Evolutionary conservation across 2,113 vertebrate species (phyloP).

Genomic region (Andinoacara biseriatus): DNA sequence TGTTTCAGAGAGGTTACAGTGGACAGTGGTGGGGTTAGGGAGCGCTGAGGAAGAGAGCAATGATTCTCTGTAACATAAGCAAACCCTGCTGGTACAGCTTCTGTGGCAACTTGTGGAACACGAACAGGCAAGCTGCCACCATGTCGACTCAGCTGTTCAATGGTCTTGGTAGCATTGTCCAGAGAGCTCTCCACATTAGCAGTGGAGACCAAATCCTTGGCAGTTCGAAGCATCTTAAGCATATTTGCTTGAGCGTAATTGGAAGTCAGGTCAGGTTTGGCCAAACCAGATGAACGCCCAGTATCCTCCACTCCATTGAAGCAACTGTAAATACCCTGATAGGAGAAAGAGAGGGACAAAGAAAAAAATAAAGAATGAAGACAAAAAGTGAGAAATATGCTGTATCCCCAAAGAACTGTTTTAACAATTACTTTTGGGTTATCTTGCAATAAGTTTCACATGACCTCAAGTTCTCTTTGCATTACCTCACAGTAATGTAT

Average conservation of each 20-base stretch:
- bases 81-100: conserved; percentile 69
- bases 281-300: conserved; percentile 75
- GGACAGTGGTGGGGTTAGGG: conserved; percentile 66
- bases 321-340: conserved; percentile 97
- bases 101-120: conserved; percentile 65
- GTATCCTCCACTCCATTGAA: conserved; percentile 92
- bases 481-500: neutral
- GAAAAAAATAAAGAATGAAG: neutral
- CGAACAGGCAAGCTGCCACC: conserved; percentile 81
- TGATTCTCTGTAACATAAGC: conserved; percentile 76
- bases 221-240: conserved; percentile 95
- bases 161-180: conserved; percentile 92
- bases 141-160: conserved; percentile 88
- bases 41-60: conserved; percentile 60
- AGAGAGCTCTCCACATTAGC: conserved; percentile 90
- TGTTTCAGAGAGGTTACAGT: conserved; percentile 66
- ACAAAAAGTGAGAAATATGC: neutral
- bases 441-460: neutral
- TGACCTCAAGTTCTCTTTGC: neutral
- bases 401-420: neutral
- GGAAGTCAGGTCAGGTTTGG: conserved; percentile 89
- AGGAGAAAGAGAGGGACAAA: neutral
- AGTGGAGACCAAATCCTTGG: conserved; percentile 91
- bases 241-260: conserved; percentile 93
- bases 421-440: neutral